Conservation (phyloP, 1,140 invertebrate species). For the Ctenoplectra terminalis region DNA sequence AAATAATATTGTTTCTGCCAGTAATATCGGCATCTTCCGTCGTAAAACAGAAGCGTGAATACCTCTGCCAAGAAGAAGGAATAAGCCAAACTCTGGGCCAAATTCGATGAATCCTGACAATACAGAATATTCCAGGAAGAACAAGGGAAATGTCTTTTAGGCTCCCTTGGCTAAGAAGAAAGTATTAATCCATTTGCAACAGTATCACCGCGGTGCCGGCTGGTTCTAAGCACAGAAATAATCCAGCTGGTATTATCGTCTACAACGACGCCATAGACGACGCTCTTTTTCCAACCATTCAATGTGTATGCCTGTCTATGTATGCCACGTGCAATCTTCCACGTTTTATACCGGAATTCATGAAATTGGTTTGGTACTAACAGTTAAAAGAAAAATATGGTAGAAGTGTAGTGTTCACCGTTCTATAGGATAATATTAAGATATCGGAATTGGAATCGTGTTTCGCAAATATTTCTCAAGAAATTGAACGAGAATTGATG, state of each 20-base stretch:
- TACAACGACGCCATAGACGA: not conserved
- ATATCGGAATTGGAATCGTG: not conserved
- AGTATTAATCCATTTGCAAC: conserved; percentile 59
- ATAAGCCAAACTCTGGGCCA: conserved; percentile 32
- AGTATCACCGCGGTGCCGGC: conserved; percentile 51
- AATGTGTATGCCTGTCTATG: not conserved
- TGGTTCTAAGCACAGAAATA: conserved; percentile 61
- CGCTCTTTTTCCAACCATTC: not conserved
- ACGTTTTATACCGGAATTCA: conserved; percentile 10
- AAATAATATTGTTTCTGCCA: conserved; percentile 25
- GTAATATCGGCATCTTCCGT: conserved; percentile 15
- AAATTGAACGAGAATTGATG: not conserved
- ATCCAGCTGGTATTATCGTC: conserved; percentile 54
- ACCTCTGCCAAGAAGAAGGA: conserved; percentile 23
- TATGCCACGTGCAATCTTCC: conserved; percentile 5
- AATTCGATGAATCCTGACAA: conserved; percentile 10
- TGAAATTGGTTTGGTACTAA: conserved; percentile 18
- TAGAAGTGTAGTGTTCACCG: not conserved
- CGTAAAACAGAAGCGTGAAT: not conserved
- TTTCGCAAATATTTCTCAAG: not conserved
- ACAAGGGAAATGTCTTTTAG: conserved; percentile 12
- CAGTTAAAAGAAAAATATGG: conserved; percentile 6
- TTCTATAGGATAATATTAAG: not conserved
- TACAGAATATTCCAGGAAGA: conserved; percentile 29
- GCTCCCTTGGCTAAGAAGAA: conserved; percentile 37